Conservation (phyloP, 2,888 invertebrate genomes). For the Nycteola revayana region DNA sequence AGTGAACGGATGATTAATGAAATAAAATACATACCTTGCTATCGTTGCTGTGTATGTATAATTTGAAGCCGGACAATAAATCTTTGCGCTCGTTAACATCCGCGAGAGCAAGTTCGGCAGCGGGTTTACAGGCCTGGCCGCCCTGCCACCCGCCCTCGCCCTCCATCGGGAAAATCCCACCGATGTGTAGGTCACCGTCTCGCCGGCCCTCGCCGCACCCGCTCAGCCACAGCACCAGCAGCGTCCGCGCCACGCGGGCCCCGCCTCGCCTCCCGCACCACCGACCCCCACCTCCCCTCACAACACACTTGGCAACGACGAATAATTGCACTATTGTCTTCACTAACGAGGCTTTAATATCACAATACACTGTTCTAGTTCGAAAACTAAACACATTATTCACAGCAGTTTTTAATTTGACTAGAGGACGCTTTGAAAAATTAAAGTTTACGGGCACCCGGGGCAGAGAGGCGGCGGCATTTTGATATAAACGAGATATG, state of each 20-base stretch:
- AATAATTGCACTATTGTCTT: slow-evolving; percentile 77
- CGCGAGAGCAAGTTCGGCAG: slow-evolving; percentile 96
- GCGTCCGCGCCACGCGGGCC: slow-evolving; percentile 40
- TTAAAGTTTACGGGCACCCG: slow-evolving; percentile 64
- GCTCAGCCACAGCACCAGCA: slow-evolving; percentile 60
- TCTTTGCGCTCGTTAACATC: slow-evolving; percentile 96
- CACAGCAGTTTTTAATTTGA: slow-evolving; percentile 73
- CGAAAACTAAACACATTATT: slow-evolving; percentile 59
- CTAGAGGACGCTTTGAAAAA: slow-evolving; percentile 78
- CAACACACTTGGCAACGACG: slow-evolving; percentile 71
- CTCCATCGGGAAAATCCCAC: slow-evolving; percentile 98
- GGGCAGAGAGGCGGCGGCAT: slow-evolving; percentile 47
- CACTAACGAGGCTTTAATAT: slow-evolving; percentile 70
- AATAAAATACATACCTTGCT: slow-evolving; percentile 88
- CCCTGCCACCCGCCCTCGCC: slow-evolving; percentile 99
- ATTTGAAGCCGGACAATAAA: slow-evolving; percentile 94
- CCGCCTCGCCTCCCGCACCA: slow-evolving; percentile 29
- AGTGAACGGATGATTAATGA: slow-evolving; percentile 28
- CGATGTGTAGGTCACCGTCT: slow-evolving; percentile 94
- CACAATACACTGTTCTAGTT: slow-evolving; percentile 71
- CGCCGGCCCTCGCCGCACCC: slow-evolving; percentile 62
- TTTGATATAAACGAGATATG: slow-evolving; percentile 58
- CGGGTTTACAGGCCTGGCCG: slow-evolving; percentile 98
- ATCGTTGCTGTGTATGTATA: slow-evolving; percentile 96
- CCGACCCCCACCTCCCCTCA: slow-evolving; percentile 45